phyloP scores from a whole-genome alignment of 2,113 vertebrate species.

The Pomatostomus ruficeps region DNA sequence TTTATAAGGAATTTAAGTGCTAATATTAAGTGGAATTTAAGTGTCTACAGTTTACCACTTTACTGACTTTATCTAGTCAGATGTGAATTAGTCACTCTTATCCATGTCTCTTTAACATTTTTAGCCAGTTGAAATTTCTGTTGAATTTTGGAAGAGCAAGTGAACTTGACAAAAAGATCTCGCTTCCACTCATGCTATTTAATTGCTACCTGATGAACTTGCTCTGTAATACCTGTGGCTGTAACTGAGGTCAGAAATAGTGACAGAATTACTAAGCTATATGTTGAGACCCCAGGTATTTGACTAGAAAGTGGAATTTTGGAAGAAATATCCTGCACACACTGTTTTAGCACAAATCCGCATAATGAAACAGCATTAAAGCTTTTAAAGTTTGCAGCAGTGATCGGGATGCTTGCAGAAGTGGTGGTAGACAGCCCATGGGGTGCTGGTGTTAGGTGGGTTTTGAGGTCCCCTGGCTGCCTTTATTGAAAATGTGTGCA shows the following conservation, averaged over 20 bases:
- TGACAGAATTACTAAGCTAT: background rate
- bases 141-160: background rate
- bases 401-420: background rate
- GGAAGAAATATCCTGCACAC: background rate
- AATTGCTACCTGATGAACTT: background rate
- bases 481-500: background rate
- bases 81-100: background rate
- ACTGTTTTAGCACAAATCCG: background rate
- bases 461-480: background rate
- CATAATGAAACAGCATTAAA: background rate
- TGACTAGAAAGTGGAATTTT: background rate
- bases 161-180: background rate
- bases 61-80: background rate
- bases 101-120: background rate
- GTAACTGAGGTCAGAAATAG: background rate
- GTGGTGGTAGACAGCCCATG: accelerated
- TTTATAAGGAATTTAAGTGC: background rate
- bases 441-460: accelerated
- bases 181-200: background rate
- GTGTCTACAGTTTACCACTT: background rate
- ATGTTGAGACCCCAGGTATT: background rate
- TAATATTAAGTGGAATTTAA: background rate
- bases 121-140: background rate
- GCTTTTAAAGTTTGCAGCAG: background rate
- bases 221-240: background rate